Evolutionary conservation across 2,113 vertebrate genomes (phyloP).

Genomic region (Ictidomys tridecemlineatus): DNA sequence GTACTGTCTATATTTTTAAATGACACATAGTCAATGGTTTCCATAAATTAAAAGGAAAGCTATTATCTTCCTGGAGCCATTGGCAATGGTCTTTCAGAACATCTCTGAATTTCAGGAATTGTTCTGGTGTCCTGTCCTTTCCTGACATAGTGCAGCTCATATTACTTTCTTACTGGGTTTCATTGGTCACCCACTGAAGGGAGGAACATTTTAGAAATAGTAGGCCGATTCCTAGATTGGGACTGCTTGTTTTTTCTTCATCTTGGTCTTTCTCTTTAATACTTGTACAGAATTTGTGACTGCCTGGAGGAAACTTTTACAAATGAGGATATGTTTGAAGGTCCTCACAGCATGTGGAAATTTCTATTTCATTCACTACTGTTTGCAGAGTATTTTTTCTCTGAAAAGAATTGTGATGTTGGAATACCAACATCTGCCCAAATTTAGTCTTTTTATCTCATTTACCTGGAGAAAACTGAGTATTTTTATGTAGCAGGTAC

Average conservation of each 20-base stretch:
- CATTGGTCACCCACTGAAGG: neutral
- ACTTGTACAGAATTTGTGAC: neutral
- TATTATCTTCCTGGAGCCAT: neutral
- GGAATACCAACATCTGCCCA: neutral
- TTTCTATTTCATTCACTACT: conserved; percentile 7
- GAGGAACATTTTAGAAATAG: conserved; percentile 23
- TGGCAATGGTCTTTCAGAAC: neutral
- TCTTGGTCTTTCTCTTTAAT: neutral
- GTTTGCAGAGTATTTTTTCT: conserved; percentile 24
- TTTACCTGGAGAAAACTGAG: neutral
- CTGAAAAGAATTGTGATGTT: neutral
- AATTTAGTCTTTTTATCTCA: conserved; percentile 42
- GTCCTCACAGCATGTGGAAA: conserved; percentile 8
- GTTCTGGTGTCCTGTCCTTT: neutral
- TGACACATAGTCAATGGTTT: neutral
- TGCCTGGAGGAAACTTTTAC: neutral
- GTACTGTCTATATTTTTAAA: neutral
- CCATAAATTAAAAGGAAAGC: neutral
- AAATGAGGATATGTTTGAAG: conserved; percentile 5
- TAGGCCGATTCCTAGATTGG: neutral
- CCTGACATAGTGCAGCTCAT: neutral
- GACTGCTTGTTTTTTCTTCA: neutral
- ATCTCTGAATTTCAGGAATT: neutral
- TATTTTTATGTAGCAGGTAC: neutral
- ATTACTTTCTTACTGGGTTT: neutral